Evolutionary conservation across 2,888 invertebrate genomes (phyloP).

Genomic region (Melinaea menophilus): DNA sequence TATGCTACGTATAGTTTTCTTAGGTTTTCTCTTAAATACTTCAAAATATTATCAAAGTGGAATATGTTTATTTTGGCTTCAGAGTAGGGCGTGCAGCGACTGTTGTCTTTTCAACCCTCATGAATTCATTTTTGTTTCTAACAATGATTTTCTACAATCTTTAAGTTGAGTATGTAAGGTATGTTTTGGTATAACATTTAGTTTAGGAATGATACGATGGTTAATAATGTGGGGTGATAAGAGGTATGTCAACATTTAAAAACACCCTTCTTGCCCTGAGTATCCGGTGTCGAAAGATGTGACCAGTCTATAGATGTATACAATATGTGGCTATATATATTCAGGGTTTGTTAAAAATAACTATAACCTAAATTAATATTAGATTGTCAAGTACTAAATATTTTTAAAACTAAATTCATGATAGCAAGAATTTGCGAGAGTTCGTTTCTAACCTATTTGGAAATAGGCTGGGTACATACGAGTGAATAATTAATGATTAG

Average conservation of each 20-base stretch:
- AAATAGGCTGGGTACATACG: no score
- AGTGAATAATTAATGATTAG: no score
- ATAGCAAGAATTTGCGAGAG: no score
- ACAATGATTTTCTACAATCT: not conserved
- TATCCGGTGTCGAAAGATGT: slow-evolving; percentile 53
- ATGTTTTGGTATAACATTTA: slow-evolving; percentile 1
- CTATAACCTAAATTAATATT: no score
- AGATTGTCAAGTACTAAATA: no score
- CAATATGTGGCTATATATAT: no score
- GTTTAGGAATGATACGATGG: slow-evolving; percentile 5
- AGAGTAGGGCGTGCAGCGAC: slow-evolving; percentile 15
- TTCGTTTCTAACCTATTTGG: no score
- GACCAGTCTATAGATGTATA: no score
- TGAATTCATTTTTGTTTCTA: slow-evolving; percentile 9
- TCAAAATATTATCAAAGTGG: slow-evolving; percentile 15
- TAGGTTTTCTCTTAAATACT: not conserved
- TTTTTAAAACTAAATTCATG: no score
- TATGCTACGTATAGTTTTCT: no score
- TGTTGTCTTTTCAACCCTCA: slow-evolving; percentile 32
- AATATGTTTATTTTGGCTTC: slow-evolving; percentile 20
- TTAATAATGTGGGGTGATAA: slow-evolving; percentile 49
- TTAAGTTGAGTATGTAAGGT: not conserved
- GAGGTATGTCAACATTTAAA: slow-evolving; percentile 58
- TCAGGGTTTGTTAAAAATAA: no score
- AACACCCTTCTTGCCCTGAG: slow-evolving; percentile 43